A percentile compares a stretch with the other conserved stretches of the same genome.
These are phyloP conservation scores for Falco cherrug DNA, from an alignment of 2,797 vertebrate genomes.

Conservation along the genomic window DNA sequence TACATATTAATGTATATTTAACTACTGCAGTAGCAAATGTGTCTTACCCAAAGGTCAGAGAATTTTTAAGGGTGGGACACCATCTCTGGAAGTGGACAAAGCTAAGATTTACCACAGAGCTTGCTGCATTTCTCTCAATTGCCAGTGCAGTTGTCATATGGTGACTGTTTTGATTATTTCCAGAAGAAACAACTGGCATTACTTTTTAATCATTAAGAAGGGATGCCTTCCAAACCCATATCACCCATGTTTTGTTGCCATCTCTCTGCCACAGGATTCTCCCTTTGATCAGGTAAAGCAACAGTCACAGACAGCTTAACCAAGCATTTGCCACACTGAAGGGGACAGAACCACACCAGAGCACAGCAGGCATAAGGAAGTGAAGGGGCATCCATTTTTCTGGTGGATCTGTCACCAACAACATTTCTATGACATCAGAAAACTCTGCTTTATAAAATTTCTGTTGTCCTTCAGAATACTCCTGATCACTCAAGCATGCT, in stretches of 20 bases:
- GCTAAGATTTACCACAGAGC: background rate
- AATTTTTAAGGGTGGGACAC: background rate
- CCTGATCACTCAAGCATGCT: background rate
- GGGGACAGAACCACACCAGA: background rate
- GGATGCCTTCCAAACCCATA: rapidly evolving
- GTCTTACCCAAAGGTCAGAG: background rate
- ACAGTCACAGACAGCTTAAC: background rate
- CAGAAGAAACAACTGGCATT: background rate
- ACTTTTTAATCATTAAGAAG: background rate
- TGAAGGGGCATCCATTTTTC: background rate
- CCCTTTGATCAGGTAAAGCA: background rate
- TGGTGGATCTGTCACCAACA: background rate
- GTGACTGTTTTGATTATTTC: background rate
- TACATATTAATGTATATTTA: background rate
- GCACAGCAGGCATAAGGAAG: rapidly evolving
- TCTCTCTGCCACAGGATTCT: background rate
- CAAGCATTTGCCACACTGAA: background rate
- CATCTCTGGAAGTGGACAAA: background rate
- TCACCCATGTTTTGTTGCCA: background rate
- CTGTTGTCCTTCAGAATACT: background rate
- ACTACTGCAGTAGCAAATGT: background rate
- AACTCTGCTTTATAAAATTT: background rate
- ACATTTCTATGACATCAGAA: background rate
- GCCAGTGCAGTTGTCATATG: background rate
- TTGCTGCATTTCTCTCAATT: background rate